Conservation (phyloP, 2,888 invertebrate species). For the Cheilosia grossa region DNA sequence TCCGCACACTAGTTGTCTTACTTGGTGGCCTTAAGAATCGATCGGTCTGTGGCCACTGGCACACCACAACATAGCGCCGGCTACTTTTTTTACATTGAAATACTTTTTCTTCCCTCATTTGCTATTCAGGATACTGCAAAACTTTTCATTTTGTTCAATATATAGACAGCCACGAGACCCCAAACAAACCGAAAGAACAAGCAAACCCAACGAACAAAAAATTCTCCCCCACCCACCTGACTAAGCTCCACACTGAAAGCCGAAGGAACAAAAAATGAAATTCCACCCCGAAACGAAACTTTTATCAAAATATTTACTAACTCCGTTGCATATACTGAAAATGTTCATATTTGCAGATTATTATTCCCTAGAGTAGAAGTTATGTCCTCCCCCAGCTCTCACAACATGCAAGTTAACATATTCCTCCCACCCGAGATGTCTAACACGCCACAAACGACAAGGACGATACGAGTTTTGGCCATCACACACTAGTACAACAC, state of each 20-base stretch:
- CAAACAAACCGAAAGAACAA: constrained; percentile 6
- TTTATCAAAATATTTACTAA: constrained; percentile 68
- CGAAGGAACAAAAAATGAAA: constrained; percentile 17
- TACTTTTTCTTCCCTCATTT: constrained; percentile 31
- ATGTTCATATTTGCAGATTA: constrained; percentile 67
- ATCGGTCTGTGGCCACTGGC: constrained; percentile 38
- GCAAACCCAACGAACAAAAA: neutral
- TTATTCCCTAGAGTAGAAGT: constrained; percentile 64
- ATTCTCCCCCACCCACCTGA: neutral
- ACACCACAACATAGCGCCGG: constrained; percentile 8
- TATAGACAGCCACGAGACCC: neutral
- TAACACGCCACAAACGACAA: constrained; percentile 38
- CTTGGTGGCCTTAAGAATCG: constrained; percentile 33
- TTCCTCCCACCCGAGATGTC: constrained; percentile 2
- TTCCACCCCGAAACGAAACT: constrained; percentile 29
- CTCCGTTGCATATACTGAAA: constrained; percentile 62
- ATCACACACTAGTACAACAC: constrained; percentile 51
- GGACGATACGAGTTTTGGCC: constrained; percentile 48
- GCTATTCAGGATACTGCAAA: constrained; percentile 52
- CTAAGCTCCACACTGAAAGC: constrained; percentile 30
- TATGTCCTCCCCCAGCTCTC: constrained; percentile 39
- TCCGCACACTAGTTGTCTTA: neutral
- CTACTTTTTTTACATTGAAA: constrained; percentile 4
- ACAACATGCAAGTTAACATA: constrained; percentile 53
- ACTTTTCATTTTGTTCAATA: constrained; percentile 55